Evolutionary conservation across 2,888 invertebrate genomes (phyloP), one percentile per base, ranked within the genome.

Genomic region (Acanthococcus lagerstroemiae): DNA sequence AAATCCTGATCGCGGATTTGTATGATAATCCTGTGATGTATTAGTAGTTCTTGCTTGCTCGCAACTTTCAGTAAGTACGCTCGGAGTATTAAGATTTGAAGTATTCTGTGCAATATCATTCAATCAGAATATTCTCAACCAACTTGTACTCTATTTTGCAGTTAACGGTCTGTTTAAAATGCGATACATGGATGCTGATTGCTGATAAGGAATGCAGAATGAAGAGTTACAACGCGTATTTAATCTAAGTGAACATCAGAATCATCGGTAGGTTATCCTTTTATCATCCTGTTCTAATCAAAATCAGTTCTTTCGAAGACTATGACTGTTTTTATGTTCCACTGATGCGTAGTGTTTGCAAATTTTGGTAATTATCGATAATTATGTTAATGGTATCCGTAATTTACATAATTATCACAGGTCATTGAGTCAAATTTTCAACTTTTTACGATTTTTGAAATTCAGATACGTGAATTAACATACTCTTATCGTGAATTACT

Each of bases 121-220:
- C 37, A 2, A 9, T 15, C 12, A 9, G 37, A 37, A 37, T 37
- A 37, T 37, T 48, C 21, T 48, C 17, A 48, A 52, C 24, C 12
- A 12, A 45, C 19, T 22, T 52, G 7, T 55, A 15, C 27, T 55
- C n/a, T 24, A 7, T 9, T 12, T 21, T 60, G 24, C 56, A 60
- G 60, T 63, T 54, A 22, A 54, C 30, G 17, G 26, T 44, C 24
- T 9, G n/a, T 48, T 54, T 63, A 52, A 52, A 54, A 63, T 54
- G 63, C 22, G 7, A 63, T 22, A 54, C 24, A 30, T 52, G 52
- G 54, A 63, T 63, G 44, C 37, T 24, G 63, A 54, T 19, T 63
- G 63, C 63, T 63, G 63, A 63, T 63, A 63, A 63, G 63, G 63
- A 63, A 63, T 63, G 63, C 63, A 63, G 63, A 63, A 63, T 63